Conservation (phyloP, 2,888 invertebrate species). For the Lamellibrachia satsuma region DNA sequence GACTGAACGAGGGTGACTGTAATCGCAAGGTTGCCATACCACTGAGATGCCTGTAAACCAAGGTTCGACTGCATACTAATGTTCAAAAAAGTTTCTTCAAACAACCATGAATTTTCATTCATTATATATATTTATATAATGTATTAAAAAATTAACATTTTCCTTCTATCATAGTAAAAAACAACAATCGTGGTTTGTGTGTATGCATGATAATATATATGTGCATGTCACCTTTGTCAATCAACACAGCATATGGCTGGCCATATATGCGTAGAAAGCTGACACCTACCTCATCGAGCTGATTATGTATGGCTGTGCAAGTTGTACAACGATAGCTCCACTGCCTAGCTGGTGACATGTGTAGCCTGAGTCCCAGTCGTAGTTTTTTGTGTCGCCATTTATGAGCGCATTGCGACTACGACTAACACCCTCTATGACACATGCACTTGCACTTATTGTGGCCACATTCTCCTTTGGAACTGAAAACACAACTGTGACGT, state of each 20-base stretch:
- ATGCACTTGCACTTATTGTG: conserved; percentile 86
- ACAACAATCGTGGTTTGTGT: too few relatives aligned
- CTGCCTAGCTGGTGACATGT: conserved; percentile 87
- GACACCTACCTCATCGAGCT: conserved; percentile 77
- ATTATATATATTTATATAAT: too few relatives aligned
- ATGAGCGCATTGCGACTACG: conserved; percentile 92
- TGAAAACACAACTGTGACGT: conserved; percentile 42
- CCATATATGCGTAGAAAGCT: not conserved
- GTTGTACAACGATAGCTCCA: conserved; percentile 90
- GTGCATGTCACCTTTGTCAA: too few relatives aligned
- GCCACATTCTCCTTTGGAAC: conserved; percentile 92
- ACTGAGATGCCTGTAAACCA: too few relatives aligned
- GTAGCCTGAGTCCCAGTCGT: conserved; percentile 99
- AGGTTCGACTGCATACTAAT: too few relatives aligned
- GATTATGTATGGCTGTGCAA: conserved; percentile 94
- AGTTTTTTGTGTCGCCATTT: conserved; percentile 93
- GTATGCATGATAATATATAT: too few relatives aligned
- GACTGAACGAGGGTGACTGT: too few relatives aligned
- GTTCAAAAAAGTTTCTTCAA: too few relatives aligned
- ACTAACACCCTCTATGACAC: conserved; percentile 94
- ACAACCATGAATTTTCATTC: too few relatives aligned
- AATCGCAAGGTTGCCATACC: too few relatives aligned
- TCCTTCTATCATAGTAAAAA: too few relatives aligned
- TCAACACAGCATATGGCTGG: not conserved
- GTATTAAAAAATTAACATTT: too few relatives aligned